Evolutionary conservation across 2,888 invertebrate genomes (phyloP).

Genomic region (Melitaea athalia): DNA sequence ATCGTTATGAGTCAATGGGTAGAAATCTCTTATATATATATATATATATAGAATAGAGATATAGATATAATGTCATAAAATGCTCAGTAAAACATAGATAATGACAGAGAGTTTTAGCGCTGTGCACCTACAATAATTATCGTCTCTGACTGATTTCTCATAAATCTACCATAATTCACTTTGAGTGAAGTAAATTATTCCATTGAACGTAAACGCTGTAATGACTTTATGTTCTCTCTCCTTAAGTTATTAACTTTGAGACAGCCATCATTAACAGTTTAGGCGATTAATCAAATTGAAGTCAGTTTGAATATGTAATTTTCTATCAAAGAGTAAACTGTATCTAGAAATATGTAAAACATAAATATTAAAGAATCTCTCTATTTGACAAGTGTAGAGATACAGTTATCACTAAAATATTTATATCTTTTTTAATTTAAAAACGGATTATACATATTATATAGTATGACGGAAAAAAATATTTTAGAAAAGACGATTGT

Average conservation of each 20-base stretch:
- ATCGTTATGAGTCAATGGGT: too few relatives aligned
- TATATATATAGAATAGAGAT: too few relatives aligned
- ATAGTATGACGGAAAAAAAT: too few relatives aligned
- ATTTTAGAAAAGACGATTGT: too few relatives aligned
- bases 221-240: slow-evolving; percentile 2
- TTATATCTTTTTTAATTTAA: too few relatives aligned
- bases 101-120: not conserved
- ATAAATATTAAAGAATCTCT: too few relatives aligned
- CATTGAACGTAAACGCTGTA: not conserved
- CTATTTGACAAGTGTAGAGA: too few relatives aligned
- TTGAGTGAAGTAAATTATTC: not conserved
- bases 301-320: not conserved
- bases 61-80: too few relatives aligned
- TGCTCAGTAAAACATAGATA: not conserved
- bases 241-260: slow-evolving; percentile 4
- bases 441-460: too few relatives aligned
- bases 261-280: slow-evolving; percentile 2
- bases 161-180: not conserved
- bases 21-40: too few relatives aligned
- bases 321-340: not conserved
- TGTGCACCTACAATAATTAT: not conserved
- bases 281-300: slow-evolving; percentile 2
- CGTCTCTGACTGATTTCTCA: not conserved
- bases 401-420: too few relatives aligned
- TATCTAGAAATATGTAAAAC: not conserved